phyloP scores from a whole-genome alignment of 2,113 vertebrate genomes.

The Ochotona princeps region DNA sequence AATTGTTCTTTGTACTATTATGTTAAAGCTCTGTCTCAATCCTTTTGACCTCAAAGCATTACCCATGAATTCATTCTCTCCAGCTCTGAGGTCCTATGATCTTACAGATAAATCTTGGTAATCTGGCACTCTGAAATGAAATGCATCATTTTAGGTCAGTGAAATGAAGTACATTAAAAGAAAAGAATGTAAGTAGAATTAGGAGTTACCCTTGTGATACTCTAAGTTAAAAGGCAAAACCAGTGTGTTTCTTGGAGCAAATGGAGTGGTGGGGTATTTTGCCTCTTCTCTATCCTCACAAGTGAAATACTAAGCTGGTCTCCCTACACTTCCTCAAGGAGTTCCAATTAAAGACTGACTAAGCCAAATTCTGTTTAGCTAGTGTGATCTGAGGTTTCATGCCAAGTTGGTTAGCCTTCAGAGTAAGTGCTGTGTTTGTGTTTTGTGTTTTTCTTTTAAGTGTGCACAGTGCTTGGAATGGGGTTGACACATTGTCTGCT shows the following conservation, averaged over 20 bases:
- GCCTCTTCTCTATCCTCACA: background rate
- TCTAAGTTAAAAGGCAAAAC: background rate
- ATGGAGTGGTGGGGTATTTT: background rate
- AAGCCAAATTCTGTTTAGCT: conserved; percentile 39
- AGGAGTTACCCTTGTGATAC: conserved; percentile 18
- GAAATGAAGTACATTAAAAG: conserved; percentile 39
- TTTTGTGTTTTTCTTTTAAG: conserved; percentile 42
- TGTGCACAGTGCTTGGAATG: conserved; percentile 41
- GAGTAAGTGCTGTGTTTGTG: conserved; percentile 13
- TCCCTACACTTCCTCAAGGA: background rate
- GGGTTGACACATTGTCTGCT: conserved; percentile 40
- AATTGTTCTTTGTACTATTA: conserved; percentile 39
- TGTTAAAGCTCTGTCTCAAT: conserved; percentile 20
- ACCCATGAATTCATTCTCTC: background rate
- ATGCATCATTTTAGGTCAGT: conserved; percentile 36
- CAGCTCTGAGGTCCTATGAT: conserved; percentile 13
- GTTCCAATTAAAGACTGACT: conserved; percentile 37
- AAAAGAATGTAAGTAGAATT: conserved; percentile 37
- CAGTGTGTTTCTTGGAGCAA: background rate
- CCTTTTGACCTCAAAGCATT: conserved; percentile 37
- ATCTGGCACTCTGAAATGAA: conserved; percentile 27
- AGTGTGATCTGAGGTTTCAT: conserved; percentile 35
- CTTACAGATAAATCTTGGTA: conserved; percentile 36
- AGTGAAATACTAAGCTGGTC: conserved; percentile 3
- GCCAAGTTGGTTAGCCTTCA: conserved; percentile 38